Percentiles rank a stretch among this genome's conserved stretches.
phyloP scores from a whole-genome alignment of 1,140 invertebrate genomes.

The Zaprionus lachaisei region DNA sequence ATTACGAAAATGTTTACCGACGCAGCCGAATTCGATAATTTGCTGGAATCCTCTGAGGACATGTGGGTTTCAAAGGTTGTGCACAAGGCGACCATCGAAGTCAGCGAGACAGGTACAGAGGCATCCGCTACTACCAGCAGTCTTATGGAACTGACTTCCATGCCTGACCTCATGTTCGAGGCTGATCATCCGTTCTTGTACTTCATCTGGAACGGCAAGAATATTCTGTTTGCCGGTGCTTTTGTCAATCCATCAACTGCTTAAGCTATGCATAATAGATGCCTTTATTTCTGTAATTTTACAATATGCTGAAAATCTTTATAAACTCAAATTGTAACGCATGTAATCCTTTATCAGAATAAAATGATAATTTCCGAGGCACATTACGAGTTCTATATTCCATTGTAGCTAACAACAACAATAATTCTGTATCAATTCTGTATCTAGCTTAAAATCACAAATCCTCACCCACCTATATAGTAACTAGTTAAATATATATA shows the following conservation, averaged over 20 bases:
- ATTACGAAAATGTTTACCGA: constrained; percentile 86
- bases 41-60: constrained; percentile 84
- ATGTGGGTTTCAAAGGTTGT: constrained; percentile 85
- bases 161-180: constrained; percentile 65
- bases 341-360: background rate
- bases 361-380: background rate
- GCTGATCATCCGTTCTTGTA: constrained; percentile 82
- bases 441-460: too few species aligned
- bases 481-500: too few species aligned
- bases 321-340: constrained; percentile 7
- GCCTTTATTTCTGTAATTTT: constrained; percentile 28
- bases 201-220: constrained; percentile 79
- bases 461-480: too few species aligned
- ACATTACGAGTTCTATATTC: too few species aligned
- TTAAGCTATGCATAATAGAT: constrained; percentile 8
- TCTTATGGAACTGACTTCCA: constrained; percentile 71
- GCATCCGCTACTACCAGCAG: constrained; percentile 86
- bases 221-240: constrained; percentile 78
- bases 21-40: constrained; percentile 87
- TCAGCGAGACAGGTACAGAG: constrained; percentile 88
- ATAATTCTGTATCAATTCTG: too few species aligned
- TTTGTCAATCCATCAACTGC: constrained; percentile 69
- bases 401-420: too few species aligned
- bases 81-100: constrained; percentile 88
- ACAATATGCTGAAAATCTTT: background rate